Conservation (phyloP, 37 sponge, comb jelly and placozoan genomes). For the Crambe crambe region DNA sequence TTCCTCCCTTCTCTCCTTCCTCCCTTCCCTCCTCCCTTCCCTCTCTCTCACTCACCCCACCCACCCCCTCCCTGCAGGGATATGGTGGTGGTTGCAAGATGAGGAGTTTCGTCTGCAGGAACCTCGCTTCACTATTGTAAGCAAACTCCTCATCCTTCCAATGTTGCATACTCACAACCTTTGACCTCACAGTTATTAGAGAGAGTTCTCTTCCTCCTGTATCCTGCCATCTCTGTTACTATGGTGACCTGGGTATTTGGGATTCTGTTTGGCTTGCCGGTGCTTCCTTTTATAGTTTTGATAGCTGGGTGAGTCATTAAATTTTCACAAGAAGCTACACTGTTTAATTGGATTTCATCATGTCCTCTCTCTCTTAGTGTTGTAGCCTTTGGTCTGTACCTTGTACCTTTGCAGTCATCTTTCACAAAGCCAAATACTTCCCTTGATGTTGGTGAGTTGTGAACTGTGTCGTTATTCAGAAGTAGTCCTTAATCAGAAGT, state of each 20-base stretch:
- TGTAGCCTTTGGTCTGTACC: conserved; percentile 44
- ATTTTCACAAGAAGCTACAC: no score
- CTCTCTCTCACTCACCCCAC: background rate
- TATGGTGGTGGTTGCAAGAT: conserved; percentile 51
- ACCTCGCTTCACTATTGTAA: conserved; percentile 47
- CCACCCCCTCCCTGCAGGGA: conserved; percentile 4
- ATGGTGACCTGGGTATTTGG: conserved; percentile 65
- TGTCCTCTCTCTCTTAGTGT: no score
- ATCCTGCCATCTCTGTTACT: conserved; percentile 52
- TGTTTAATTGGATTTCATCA: no score
- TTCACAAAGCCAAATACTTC: conserved; percentile 53
- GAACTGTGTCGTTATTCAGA: background rate
- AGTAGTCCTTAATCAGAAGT: background rate
- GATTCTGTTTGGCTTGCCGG: conserved; percentile 55
- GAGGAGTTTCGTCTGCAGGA: conserved; percentile 56
- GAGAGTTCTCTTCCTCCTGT: conserved; percentile 32
- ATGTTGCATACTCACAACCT: background rate
- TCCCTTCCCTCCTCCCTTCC: background rate
- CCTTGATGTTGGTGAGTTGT: conserved; percentile 6
- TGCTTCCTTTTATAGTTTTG: conserved; percentile 40
- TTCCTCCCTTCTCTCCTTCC: background rate
- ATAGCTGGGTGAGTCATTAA: conserved; percentile 54
- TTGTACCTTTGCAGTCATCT: conserved; percentile 69
- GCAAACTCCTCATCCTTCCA: background rate
- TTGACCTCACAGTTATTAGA: conserved; percentile 25